Conservation (phyloP, 2,888 invertebrate species). For the Leistus spinibarbis region DNA sequence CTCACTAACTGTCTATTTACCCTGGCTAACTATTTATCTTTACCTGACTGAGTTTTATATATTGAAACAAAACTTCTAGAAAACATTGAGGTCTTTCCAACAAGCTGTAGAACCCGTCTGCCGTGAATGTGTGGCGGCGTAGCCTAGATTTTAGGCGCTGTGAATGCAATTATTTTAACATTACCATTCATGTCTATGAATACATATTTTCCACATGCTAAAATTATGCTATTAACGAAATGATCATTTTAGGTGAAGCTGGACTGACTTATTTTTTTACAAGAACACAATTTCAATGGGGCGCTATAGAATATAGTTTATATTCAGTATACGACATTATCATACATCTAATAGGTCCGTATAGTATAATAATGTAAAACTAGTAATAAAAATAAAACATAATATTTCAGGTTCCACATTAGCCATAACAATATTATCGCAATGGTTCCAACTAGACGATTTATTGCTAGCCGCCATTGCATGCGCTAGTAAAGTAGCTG, state of each 20-base stretch:
- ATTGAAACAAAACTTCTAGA: too few relatives aligned
- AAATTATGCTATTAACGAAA: background rate
- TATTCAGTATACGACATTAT: slow-evolving; percentile 64
- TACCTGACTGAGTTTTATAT: too few relatives aligned
- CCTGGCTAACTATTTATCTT: too few relatives aligned
- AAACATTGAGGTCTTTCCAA: too few relatives aligned
- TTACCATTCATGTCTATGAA: too few relatives aligned
- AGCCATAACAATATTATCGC: slow-evolving; percentile 45
- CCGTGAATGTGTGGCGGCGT: too few relatives aligned
- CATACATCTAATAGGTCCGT: slow-evolving; percentile 64
- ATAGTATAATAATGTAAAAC: slow-evolving; percentile 13
- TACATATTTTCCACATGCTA: too few relatives aligned
- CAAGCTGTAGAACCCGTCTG: too few relatives aligned
- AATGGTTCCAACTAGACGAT: slow-evolving; percentile 52
- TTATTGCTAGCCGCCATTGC: slow-evolving; percentile 54
- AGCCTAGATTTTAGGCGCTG: too few relatives aligned
- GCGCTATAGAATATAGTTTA: slow-evolving; percentile 64
- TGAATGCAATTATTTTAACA: too few relatives aligned
- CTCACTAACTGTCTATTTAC: too few relatives aligned
- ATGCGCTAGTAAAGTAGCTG: slow-evolving; percentile 56
- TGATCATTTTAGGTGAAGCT: slow-evolving; percentile 60
- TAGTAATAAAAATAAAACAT: background rate
- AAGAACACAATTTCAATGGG: slow-evolving; percentile 65
- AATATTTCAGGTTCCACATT: slow-evolving; percentile 41
- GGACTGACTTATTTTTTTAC: slow-evolving; percentile 66